A percentile compares a stretch with the other conserved stretches of the same genome.
These are phyloP conservation scores for Macrostomum cliftonense DNA, from an alignment of 2,888 invertebrate species.

Conservation along the genomic window DNA sequence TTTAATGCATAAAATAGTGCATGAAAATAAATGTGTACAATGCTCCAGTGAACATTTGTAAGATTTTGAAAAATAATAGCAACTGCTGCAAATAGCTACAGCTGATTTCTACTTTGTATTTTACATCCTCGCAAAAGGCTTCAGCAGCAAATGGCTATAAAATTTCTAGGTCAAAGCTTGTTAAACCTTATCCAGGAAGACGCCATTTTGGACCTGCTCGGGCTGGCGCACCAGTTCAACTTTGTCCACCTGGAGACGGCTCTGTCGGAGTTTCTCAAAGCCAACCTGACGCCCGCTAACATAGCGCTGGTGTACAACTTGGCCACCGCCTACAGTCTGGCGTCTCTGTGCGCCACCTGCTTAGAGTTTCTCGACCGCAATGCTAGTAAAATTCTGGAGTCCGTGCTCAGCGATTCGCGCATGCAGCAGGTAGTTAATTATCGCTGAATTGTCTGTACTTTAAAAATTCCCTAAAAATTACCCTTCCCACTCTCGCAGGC, in stretches of 20 bases:
- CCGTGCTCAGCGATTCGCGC: neutral
- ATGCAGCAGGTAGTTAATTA: neutral
- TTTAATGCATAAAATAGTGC: too few species aligned
- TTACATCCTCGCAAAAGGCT: too few species aligned
- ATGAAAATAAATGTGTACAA: too few species aligned
- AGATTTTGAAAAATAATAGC: too few species aligned
- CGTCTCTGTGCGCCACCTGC: slow-evolving; percentile 53
- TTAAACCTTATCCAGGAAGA: slow-evolving; percentile 31
- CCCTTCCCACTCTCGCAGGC: too few species aligned
- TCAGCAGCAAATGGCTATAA: too few species aligned
- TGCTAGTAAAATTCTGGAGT: slow-evolving; percentile 56
- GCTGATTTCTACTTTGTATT: too few species aligned
- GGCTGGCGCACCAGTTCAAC: slow-evolving; percentile 83
- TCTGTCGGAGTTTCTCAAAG: slow-evolving; percentile 75
- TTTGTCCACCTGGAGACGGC: slow-evolving; percentile 73
- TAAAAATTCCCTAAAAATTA: too few species aligned
- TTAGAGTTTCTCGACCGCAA: slow-evolving; percentile 72
- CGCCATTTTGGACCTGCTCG: slow-evolving; percentile 47
- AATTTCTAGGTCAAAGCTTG: neutral
- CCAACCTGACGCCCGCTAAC: slow-evolving; percentile 65
- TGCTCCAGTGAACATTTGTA: too few species aligned
- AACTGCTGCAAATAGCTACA: too few species aligned
- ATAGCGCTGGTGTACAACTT: slow-evolving; percentile 86
- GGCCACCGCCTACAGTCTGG: slow-evolving; percentile 52
- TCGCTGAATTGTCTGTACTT: too few species aligned